These are phyloP conservation scores for Plestiodon gilberti DNA, from an alignment of 2,113 vertebrate species.

Conservation along the genomic window DNA sequence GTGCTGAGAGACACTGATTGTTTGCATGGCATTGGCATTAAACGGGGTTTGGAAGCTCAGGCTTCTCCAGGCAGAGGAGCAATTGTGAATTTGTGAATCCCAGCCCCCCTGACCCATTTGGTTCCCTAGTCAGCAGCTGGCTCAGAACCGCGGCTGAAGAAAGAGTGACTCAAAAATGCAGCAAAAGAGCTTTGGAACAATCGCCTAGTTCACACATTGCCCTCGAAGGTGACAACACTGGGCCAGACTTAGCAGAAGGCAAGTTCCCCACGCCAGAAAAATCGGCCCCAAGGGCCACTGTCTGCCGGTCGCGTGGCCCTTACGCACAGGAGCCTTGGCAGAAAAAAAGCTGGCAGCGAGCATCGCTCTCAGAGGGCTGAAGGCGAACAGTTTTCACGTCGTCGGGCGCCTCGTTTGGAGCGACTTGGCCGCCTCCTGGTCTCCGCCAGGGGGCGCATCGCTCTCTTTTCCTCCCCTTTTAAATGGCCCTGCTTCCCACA, in stretches of 20 bases:
- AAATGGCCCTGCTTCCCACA: constrained; percentile 16
- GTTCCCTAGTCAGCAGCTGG: not conserved
- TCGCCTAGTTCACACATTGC: not conserved
- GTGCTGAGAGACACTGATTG: not conserved
- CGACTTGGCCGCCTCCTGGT: not conserved
- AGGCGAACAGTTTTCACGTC: no score
- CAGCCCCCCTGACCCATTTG: not conserved
- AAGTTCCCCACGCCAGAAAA: no score
- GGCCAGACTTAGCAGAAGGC: no score
- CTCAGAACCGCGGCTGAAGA: not conserved
- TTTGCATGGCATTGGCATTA: not conserved
- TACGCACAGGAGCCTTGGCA: no score
- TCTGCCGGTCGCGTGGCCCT: no score
- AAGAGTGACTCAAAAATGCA: not conserved
- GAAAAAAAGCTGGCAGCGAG: no score
- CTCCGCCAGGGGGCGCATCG: not conserved
- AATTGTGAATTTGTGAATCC: not conserved
- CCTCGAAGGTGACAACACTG: no score
- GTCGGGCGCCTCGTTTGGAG: no score
- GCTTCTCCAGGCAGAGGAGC: not conserved
- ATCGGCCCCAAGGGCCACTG: no score
- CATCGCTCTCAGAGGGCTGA: no score
- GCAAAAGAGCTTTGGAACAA: not conserved
- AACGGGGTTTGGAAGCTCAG: not conserved
- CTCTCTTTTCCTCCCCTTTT: not conserved